These are phyloP conservation scores for Delphinus delphis DNA, from an alignment of 2,113 vertebrate genomes.

Conservation along the genomic window DNA sequence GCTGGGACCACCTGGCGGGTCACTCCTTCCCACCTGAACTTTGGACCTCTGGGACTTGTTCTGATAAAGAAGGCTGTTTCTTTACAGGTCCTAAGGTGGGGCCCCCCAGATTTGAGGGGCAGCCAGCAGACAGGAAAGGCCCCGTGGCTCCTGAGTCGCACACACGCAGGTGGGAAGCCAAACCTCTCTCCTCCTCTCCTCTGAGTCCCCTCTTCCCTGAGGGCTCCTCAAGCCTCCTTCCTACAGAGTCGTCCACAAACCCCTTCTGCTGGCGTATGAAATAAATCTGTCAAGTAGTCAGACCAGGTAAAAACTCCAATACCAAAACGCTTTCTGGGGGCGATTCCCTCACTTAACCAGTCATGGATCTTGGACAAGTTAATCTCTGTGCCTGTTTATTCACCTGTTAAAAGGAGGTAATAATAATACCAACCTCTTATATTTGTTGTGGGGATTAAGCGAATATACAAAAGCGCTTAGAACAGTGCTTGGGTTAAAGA, in stretches of 20 bases:
- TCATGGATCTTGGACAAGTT: neutral
- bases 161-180: neutral
- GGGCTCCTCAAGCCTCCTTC: neutral
- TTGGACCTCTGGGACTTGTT: neutral
- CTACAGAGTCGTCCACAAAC: neutral
- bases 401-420: neutral
- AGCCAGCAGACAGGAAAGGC: neutral
- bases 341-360: neutral
- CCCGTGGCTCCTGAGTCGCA: neutral
- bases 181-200: neutral
- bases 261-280: neutral
- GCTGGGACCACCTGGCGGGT: neutral
- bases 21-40: neutral
- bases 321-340: neutral
- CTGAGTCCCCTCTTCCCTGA: neutral
- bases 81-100: neutral
- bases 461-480: neutral
- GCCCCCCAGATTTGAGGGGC: neutral
- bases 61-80: neutral
- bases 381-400: neutral
- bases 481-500: no score
- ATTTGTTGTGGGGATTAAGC: neutral
- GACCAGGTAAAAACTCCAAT: neutral
- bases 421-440: neutral
- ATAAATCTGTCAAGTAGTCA: neutral